These are phyloP conservation scores for Peromyscus maniculatus DNA, from an alignment of 2,113 vertebrate genomes.

Conservation along the genomic window DNA sequence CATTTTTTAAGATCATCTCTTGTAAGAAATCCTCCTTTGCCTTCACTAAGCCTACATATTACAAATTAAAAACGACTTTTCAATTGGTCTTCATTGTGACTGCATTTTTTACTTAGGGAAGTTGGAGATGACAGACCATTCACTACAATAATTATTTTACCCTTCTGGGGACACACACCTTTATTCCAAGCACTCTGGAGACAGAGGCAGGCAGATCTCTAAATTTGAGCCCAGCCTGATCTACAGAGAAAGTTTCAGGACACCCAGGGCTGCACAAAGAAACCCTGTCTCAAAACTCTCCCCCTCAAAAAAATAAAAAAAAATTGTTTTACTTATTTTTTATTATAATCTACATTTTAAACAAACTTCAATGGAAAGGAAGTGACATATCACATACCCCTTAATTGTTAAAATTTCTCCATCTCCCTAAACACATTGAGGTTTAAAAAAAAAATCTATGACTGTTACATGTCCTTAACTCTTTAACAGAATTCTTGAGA, in stretches of 20 bases:
- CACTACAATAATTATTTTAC: constrained; percentile 47
- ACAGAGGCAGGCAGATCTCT: neutral
- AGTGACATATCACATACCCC: constrained; percentile 76
- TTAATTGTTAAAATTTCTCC: constrained; percentile 83
- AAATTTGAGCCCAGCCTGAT: neutral
- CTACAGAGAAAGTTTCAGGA: neutral
- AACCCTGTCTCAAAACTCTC: neutral
- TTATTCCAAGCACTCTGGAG: neutral
- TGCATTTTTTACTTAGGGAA: constrained; percentile 9
- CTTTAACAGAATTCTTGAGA: constrained; percentile 17
- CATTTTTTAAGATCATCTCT: constrained; percentile 42
- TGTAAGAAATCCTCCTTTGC: constrained; percentile 54
- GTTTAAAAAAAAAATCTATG: constrained; percentile 72
- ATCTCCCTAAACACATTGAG: constrained; percentile 82
- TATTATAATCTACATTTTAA: constrained; percentile 74
- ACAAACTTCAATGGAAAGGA: constrained; percentile 68
- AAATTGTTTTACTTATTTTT: constrained; percentile 59
- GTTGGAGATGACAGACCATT: constrained; percentile 36
- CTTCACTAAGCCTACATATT: constrained; percentile 20
- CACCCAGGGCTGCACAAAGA: neutral
- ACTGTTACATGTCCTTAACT: constrained; percentile 58
- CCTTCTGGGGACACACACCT: neutral
- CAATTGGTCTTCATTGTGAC: constrained; percentile 51
- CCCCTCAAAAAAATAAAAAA: neutral
- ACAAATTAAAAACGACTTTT: constrained; percentile 75